Base-by-base conservation (phyloP, 2,888 invertebrate species). In the Cheilosia variabilis region DNA sequence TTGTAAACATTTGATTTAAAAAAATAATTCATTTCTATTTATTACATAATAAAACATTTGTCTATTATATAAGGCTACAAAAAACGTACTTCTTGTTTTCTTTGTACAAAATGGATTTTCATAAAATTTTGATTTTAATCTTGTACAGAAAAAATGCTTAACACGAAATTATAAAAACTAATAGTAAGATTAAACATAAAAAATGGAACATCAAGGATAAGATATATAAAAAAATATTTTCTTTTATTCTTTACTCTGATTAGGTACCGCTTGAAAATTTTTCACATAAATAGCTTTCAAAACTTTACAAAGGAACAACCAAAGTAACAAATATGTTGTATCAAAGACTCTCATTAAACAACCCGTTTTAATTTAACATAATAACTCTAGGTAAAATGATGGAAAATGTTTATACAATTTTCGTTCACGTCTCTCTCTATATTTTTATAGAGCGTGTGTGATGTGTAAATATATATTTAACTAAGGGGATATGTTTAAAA, bases 401-500 rank as follows among this genome's bases (percentile, higher is more conserved):
- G 43, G 55, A 45, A 47, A 77, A 55, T 55, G 62, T 62, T 60
- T 53, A 68, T 73, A 60, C 50, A 34, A 37, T 57, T 76, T 47
- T 63, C 66, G 27, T 60, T 50, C 50, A 34, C 71, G n/a, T 22
- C 63, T 53, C 19, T 52, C 19, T 73, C 15, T 17, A 45, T 65
- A 15, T 50, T 10, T 53, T 31, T 22, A 2, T 43, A 31, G 55
- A 13, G 43, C 13, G 27, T 47, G 31, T 57, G 45, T 45, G 37
- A 37, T 37, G 37, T 37, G 37, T 37, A 37, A 37, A 15, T 60
- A 47, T 69, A 63, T 34, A 69, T 72, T 84, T 71, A 84, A 84
- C 84, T 76, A 84, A 77, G 17, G 50, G 69, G 84, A 84, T 84
- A 84, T 84, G 79, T 79, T 71, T 45, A 68, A 24, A 82, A 82